Percentiles rank a stretch among this genome's conserved stretches.
These are phyloP conservation scores for Formica selysi DNA, from an alignment of 1,140 invertebrate genomes.

Conservation along the genomic window DNA sequence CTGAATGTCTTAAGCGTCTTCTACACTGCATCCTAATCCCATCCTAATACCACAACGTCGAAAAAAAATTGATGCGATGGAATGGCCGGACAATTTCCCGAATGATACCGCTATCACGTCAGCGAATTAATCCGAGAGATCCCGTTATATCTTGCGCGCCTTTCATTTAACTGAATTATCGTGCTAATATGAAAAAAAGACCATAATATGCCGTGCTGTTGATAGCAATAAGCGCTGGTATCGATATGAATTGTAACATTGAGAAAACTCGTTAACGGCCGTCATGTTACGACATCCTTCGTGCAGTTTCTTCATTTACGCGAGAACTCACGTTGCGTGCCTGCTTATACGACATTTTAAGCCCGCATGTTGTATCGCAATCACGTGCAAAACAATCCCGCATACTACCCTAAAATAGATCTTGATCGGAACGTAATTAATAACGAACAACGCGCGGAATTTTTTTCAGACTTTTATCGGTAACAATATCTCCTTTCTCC, in stretches of 20 bases:
- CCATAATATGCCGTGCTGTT: background rate
- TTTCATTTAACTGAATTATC: constrained; percentile 22
- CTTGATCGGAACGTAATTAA: constrained; percentile 4
- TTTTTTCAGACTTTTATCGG: background rate
- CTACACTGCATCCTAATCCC: background rate
- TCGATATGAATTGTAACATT: constrained; percentile 8
- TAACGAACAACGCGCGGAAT: constrained; percentile 14
- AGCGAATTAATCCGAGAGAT: constrained; percentile 18
- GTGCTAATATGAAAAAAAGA: constrained; percentile 10
- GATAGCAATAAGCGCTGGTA: background rate
- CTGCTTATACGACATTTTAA: constrained; percentile 46
- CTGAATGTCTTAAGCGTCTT: background rate
- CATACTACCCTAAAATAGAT: constrained; percentile 41
- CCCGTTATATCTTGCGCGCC: background rate
- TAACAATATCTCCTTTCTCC: background rate
- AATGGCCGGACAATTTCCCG: constrained; percentile 26
- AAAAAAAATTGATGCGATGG: constrained; percentile 11
- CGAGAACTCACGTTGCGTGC: background rate
- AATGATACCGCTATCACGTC: background rate
- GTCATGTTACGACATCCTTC: constrained; percentile 32
- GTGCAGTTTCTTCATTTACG: constrained; percentile 15
- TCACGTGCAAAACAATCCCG: constrained; percentile 55
- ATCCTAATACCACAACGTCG: background rate
- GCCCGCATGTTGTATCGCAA: constrained; percentile 45
- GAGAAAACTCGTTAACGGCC: constrained; percentile 46